Evolutionary conservation across 2,113 vertebrate species (phyloP).

Genomic region (Heterocephalus glaber): DNA sequence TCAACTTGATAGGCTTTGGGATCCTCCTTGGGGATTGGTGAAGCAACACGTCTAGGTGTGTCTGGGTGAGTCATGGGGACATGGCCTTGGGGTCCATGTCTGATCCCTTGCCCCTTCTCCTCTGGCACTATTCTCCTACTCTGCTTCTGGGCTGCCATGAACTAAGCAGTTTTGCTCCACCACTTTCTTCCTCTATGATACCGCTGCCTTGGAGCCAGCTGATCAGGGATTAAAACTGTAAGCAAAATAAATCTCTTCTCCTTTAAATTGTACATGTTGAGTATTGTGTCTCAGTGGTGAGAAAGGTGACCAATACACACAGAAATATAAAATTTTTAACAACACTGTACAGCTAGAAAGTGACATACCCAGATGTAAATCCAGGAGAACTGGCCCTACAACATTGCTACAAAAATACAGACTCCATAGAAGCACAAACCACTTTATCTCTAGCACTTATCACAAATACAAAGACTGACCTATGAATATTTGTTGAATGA

Average conservation of each 20-base stretch:
- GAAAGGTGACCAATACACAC: neutral
- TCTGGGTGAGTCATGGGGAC: neutral
- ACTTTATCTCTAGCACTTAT: neutral
- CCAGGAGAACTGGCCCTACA: neutral
- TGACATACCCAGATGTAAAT: neutral
- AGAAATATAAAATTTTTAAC: neutral
- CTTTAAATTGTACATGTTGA: neutral
- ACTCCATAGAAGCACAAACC: neutral
- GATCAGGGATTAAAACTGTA: neutral
- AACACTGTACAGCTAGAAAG: neutral
- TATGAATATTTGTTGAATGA: too few species aligned
- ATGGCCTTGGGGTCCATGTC: too few species aligned
- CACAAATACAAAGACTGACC: neutral
- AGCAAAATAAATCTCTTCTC: neutral
- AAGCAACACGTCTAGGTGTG: neutral
- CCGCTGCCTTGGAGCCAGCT: too few species aligned
- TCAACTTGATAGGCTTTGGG: neutral
- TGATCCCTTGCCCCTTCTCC: too few species aligned
- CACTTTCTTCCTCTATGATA: too few species aligned
- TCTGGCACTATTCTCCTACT: too few species aligned
- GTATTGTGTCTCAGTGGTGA: neutral
- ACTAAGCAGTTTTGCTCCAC: too few species aligned
- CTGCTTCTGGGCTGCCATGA: too few species aligned
- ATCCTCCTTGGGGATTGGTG: neutral
- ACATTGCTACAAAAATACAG: neutral